Evolutionary conservation across 2,113 vertebrate species (phyloP).

Genomic region (Lophura nycthemera): DNA sequence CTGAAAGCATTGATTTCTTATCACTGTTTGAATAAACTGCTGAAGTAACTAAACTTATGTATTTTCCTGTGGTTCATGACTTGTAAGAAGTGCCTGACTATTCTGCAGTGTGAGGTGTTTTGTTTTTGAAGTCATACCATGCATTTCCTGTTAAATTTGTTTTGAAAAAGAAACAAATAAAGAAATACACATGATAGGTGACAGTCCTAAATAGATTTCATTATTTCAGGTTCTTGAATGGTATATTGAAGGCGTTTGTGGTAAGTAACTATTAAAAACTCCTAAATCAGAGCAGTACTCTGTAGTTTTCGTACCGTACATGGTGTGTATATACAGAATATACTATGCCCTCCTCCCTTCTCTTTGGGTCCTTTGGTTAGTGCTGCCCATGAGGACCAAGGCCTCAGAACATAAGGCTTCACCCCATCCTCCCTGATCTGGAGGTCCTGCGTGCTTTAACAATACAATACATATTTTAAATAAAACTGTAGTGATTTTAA

Average conservation of each 20-base stretch:
- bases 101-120: background rate
- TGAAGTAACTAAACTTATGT: background rate
- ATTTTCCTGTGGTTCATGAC: background rate
- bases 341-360: background rate
- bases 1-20: background rate
- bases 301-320: no score
- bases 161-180: background rate
- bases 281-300: background rate
- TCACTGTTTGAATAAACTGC: background rate
- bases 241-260: background rate
- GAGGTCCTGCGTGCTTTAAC: background rate
- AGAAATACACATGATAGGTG: background rate
- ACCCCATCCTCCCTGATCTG: background rate
- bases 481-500: background rate
- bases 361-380: background rate
- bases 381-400: background rate
- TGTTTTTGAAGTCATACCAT: background rate
- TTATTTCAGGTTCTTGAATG: background rate
- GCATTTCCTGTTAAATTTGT: background rate
- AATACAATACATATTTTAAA: background rate
- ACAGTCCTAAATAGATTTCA: background rate
- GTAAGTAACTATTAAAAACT: background rate
- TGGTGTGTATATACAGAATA: background rate
- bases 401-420: background rate
- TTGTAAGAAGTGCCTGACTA: background rate